Evolutionary conservation across 2,113 vertebrate species (phyloP).

Genomic region (Muntiacus reevesi): DNA sequence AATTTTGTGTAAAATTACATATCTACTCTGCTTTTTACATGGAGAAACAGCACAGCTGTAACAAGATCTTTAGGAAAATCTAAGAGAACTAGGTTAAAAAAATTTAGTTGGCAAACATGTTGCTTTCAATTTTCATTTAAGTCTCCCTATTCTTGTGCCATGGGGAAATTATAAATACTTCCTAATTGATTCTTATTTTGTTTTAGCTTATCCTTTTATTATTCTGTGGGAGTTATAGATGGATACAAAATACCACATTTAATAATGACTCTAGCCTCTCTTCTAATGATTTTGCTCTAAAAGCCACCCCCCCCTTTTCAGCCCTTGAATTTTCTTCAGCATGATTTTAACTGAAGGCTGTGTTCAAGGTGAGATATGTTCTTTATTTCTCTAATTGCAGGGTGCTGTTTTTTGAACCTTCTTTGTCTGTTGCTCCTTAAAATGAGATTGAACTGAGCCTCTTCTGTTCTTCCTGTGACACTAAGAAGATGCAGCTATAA

Average conservation of each 20-base stretch:
- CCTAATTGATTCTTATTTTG: background rate
- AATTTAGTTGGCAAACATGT: background rate
- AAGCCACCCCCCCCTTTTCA: background rate
- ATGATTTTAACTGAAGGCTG: conserved; percentile 17
- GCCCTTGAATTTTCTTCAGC: background rate
- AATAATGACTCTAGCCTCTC: background rate
- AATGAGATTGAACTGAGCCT: background rate
- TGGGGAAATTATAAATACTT: background rate
- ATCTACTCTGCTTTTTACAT: background rate
- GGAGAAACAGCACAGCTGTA: background rate
- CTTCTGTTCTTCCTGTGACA: background rate
- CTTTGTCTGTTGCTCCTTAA: background rate
- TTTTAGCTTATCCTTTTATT: background rate
- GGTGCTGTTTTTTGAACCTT: background rate
- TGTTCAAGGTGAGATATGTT: background rate
- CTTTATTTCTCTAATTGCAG: conserved; percentile 7
- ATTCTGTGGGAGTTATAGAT: background rate
- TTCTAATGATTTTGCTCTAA: conserved; percentile 27
- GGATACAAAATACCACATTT: conserved; percentile 9
- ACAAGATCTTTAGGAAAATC: background rate
- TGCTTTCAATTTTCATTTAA: conserved; percentile 37
- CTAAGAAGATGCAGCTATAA: background rate
- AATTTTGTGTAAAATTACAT: background rate
- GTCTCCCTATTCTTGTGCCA: background rate
- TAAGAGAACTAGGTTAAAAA: background rate